These are phyloP conservation scores for Oreonectes daqikongensis DNA, from an alignment of 2,797 vertebrate species.

Conservation along the genomic window DNA sequence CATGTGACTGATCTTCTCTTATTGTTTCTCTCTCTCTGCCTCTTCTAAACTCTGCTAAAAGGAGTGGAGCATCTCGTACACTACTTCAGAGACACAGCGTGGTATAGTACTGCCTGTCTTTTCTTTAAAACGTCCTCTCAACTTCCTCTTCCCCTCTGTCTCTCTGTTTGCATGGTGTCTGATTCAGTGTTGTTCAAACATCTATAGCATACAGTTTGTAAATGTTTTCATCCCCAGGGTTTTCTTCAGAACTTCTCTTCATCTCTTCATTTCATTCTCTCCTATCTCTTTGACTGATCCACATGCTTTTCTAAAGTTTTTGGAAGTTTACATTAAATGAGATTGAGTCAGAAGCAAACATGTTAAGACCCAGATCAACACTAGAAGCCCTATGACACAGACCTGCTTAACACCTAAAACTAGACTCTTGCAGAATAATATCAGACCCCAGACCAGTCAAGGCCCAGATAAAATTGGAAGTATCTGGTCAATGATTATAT, in stretches of 20 bases:
- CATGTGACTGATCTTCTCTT: slow-evolving; percentile 59
- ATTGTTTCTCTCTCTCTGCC: slow-evolving; percentile 81
- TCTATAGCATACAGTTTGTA: neutral
- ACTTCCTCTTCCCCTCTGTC: neutral
- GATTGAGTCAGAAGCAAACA: neutral
- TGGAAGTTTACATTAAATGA: neutral
- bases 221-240: neutral
- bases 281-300: neutral
- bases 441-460: too few relatives aligned
- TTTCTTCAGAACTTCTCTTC: neutral
- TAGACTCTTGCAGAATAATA: too few relatives aligned
- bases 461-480: too few relatives aligned
- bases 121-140: slow-evolving; percentile 63
- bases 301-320: neutral
- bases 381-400: neutral
- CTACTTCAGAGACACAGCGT: slow-evolving; percentile 98
- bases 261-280: neutral
- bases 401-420: too few relatives aligned
- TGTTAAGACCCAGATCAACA: neutral
- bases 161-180: slow-evolving; percentile 6
- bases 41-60: slow-evolving; percentile 83
- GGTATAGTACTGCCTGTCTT: slow-evolving; percentile 91
- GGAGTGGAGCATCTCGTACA: slow-evolving; percentile 97
- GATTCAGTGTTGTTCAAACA: neutral
- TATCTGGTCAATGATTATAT: too few relatives aligned